Conservation (phyloP, 2,113 vertebrate species). For the Ctenodactylus gundi region DNA sequence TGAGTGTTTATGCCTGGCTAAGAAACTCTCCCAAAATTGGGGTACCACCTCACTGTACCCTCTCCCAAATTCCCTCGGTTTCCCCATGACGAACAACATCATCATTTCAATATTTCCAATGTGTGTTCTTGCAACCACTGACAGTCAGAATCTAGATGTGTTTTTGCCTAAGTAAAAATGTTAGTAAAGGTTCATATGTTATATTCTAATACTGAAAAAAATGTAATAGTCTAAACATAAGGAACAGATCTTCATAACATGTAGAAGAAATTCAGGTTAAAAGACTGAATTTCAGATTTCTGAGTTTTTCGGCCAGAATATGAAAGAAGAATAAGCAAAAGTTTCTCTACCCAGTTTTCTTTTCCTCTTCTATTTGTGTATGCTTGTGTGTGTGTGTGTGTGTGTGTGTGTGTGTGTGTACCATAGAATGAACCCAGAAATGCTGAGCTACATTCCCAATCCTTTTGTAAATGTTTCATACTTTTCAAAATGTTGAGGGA, state of each 20-base stretch:
- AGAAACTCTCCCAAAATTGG: no score
- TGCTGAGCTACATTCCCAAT: not conserved
- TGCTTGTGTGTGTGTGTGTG: no score
- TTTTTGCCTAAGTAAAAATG: not conserved
- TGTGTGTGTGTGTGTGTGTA: no score
- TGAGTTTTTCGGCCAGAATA: not conserved
- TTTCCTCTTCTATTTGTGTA: not conserved
- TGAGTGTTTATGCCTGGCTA: not conserved
- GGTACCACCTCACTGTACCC: rapidly evolving
- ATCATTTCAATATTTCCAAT: not conserved
- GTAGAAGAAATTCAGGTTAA: not conserved
- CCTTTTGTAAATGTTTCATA: not conserved
- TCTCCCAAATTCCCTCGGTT: not conserved
- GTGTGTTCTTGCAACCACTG: not conserved
- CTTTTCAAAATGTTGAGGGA: not conserved
- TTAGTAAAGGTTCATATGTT: not conserved
- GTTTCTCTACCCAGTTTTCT: not conserved
- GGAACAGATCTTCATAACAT: not conserved
- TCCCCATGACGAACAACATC: no score
- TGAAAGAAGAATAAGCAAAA: rapidly evolving
- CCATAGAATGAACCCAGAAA: not conserved
- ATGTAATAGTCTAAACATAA: not conserved
- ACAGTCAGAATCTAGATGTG: not conserved
- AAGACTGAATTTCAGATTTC: not conserved
- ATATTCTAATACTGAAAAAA: not conserved